Base-by-base conservation (phyloP, 92 coral and sea anemone genomes). In the Epizoanthus stellaris region DNA sequence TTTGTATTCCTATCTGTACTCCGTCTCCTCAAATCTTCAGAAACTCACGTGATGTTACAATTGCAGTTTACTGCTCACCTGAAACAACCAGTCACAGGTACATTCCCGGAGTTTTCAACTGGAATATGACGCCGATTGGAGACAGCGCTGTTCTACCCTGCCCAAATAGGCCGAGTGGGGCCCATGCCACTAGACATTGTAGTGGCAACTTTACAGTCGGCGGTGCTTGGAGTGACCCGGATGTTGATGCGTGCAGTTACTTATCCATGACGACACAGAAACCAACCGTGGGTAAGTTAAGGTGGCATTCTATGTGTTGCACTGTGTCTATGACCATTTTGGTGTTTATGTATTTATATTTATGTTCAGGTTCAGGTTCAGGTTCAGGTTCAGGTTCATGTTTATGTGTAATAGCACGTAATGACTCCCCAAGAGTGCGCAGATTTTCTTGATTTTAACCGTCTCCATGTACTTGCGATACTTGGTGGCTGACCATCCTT, bases 171-270 rank as follows among this genome's bases (percentile, higher is more conserved):
- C 92, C 92, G 16, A 54, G 49, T 15, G 92, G 82, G 47, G 67
- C 79, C 54, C 67, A 34, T 36, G 97, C 93, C 2, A 91, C 84
- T n/a, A 86, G 94, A 54, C 16, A 42, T 4, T 93, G 97, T 87
- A 82, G 69, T 11, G 94, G 93, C 72, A 85, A 91, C 60, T 86
- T 88, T 62, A 67, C 45, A n/a, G 65, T 65, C 3, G 97, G 97
- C 54, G 97, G 89, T 19, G 10, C 49, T 45, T 93, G 97, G 97
- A 49, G 40, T 8, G 53, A 54, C 75, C 94, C 94, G 56, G 80
- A 84, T 65, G 87, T 64, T 34, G 75, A 77, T 39, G 40, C 47
- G 45, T 93, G 97, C 81, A 85, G 75, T 65, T 91, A 73, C 75
- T 77, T 61, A 36, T 89, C 94, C 3, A 74, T 62, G 38, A 93